These are phyloP conservation scores for Pseudolycoriella hygida DNA, from an alignment of 2,888 invertebrate species.

Conservation along the genomic window DNA sequence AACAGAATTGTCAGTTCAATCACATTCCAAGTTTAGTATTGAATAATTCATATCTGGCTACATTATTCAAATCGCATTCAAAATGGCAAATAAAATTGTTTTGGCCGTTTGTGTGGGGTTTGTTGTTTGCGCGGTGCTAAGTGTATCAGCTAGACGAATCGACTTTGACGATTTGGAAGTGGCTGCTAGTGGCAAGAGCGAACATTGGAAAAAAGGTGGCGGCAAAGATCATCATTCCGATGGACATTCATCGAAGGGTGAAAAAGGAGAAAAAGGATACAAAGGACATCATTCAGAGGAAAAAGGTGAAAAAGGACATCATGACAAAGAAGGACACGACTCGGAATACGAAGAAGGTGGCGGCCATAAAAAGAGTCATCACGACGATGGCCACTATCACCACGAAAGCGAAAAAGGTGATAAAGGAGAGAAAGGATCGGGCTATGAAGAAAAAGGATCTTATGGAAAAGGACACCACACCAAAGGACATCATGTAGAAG, in stretches of 20 bases:
- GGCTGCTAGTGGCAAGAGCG: conserved; percentile 23
- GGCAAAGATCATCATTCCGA: conserved; percentile 48
- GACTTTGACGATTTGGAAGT: conserved; percentile 19
- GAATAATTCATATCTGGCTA: too few species aligned
- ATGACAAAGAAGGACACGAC: conserved; percentile 41
- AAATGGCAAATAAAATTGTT: conserved; percentile 11
- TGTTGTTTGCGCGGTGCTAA: conserved; percentile 8
- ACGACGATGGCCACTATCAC: conserved; percentile 28
- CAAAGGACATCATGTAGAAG: conserved; percentile 70
- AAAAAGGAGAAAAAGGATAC: conserved; percentile 54
- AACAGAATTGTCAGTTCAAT: too few species aligned
- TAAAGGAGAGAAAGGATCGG: conserved; percentile 33
- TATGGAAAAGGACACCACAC: conserved; percentile 75
- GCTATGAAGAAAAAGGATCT: conserved; percentile 37
- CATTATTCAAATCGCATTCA: neutral
- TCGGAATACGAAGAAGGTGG: conserved; percentile 32
- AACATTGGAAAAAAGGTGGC: conserved; percentile 32
- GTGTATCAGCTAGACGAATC: conserved; percentile 8
- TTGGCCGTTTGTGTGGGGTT: conserved; percentile 11
- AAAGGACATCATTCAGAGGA: conserved; percentile 44
- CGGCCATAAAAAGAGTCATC: conserved; percentile 32
- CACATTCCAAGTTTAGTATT: too few species aligned
- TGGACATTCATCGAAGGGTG: conserved; percentile 45
- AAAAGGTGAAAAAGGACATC: conserved; percentile 50
- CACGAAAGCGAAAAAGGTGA: conserved; percentile 34